These are phyloP conservation scores for Nymphalis urticae DNA, from an alignment of 2,888 invertebrate genomes.

Conservation along the genomic window DNA sequence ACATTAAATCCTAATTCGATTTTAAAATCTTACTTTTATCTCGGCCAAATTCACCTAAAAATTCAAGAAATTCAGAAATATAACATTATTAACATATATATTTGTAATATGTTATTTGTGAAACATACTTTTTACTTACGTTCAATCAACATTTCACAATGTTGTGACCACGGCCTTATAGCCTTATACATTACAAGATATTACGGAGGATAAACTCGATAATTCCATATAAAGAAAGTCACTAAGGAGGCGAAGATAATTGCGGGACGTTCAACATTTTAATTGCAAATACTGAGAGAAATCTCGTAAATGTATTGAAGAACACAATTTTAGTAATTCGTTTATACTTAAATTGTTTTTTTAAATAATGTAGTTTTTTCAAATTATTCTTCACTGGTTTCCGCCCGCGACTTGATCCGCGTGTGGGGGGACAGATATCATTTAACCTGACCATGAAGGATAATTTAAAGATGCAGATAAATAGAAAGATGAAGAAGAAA, in stretches of 20 bases:
- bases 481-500: no score
- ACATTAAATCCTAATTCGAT: no score
- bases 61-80: no score
- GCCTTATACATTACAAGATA: constrained; percentile 19
- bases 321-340: background rate
- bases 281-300: constrained; percentile 28
- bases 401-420: no score
- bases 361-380: no score
- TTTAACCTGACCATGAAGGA: no score
- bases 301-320: background rate
- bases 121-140: background rate
- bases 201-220: constrained; percentile 31
- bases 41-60: no score
- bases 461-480: no score
- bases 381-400: no score
- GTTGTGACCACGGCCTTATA: background rate
- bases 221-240: constrained; percentile 32
- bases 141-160: background rate
- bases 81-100: background rate
- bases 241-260: constrained; percentile 26
- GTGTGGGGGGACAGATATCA: no score
- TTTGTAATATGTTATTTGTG: background rate
- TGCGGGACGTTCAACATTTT: constrained; percentile 31
- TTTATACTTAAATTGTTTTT: background rate
- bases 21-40: no score